Evolutionary conservation across 1,140 invertebrate species (phyloP).

Genomic region (Halictus rubicundus): DNA sequence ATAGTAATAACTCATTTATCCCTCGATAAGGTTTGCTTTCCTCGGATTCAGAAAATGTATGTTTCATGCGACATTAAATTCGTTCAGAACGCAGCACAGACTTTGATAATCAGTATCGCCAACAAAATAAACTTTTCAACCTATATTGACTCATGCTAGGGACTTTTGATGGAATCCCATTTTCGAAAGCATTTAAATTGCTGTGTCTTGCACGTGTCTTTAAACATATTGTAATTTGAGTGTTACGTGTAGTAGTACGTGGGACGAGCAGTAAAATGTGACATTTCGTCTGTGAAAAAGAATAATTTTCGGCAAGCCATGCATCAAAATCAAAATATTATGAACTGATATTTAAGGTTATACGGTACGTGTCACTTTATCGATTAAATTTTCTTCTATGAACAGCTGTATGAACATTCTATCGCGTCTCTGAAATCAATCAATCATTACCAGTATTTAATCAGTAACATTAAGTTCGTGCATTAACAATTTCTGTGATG

Average conservation of each 20-base stretch:
- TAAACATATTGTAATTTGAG: background rate
- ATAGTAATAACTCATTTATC: no score
- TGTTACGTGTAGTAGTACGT: background rate
- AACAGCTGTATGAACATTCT: background rate
- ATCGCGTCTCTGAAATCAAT: background rate
- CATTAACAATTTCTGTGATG: background rate
- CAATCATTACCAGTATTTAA: background rate
- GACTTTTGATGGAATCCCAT: background rate
- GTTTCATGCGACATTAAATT: no score
- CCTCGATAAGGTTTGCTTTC: no score
- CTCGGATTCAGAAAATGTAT: no score
- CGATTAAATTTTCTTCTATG: conserved; percentile 25
- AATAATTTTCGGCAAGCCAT: background rate
- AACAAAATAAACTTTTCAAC: background rate
- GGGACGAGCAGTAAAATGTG: background rate
- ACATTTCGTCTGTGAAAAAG: background rate
- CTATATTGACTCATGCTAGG: background rate
- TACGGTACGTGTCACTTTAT: conserved; percentile 43
- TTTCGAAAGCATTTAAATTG: background rate
- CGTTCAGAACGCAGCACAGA: no score
- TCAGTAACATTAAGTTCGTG: background rate
- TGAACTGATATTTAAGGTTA: conserved; percentile 34
- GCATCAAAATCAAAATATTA: conserved; percentile 1
- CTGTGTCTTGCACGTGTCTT: conserved; percentile 10
- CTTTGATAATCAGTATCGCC: background rate